These are phyloP conservation scores for Fulmarus glacialis DNA, from an alignment of 2,113 vertebrate species.

Conservation along the genomic window DNA sequence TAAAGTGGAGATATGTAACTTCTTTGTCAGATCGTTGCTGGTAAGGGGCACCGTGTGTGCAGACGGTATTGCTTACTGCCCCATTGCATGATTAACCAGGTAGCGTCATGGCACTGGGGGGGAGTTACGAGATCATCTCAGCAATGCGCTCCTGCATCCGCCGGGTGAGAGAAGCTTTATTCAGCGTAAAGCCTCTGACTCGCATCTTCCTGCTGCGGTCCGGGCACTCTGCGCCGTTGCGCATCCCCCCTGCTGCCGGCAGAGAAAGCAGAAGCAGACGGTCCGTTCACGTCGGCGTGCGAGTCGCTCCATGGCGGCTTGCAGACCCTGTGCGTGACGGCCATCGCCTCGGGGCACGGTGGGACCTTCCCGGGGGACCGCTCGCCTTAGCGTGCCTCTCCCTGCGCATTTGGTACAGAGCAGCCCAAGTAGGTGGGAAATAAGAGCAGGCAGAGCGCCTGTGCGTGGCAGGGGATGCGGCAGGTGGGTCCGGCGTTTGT, in stretches of 20 bases:
- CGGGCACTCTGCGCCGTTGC: rapidly evolving
- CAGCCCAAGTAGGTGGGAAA: background rate
- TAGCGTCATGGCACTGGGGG: rapidly evolving
- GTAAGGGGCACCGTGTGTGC: background rate
- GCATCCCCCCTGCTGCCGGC: background rate
- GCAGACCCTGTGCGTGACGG: rapidly evolving
- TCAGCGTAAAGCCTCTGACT: background rate
- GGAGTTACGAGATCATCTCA: background rate
- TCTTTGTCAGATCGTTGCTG: background rate
- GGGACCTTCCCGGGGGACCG: rapidly evolving
- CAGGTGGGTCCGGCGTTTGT: background rate
- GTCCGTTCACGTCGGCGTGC: rapidly evolving
- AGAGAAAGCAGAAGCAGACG: background rate
- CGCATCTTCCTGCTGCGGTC: background rate
- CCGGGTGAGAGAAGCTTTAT: background rate
- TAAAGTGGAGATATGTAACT: rapidly evolving
- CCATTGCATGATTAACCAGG: background rate
- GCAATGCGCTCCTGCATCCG: background rate
- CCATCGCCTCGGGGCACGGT: rapidly evolving
- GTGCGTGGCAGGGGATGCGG: background rate
- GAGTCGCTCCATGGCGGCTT: rapidly evolving
- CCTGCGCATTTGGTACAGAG: rapidly evolving
- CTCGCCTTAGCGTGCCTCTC: rapidly evolving
- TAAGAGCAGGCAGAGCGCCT: background rate
- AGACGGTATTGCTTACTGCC: background rate